These are phyloP conservation scores for Cynodonichthys magdalenae DNA, from an alignment of 2,797 vertebrate genomes.

Conservation along the genomic window DNA sequence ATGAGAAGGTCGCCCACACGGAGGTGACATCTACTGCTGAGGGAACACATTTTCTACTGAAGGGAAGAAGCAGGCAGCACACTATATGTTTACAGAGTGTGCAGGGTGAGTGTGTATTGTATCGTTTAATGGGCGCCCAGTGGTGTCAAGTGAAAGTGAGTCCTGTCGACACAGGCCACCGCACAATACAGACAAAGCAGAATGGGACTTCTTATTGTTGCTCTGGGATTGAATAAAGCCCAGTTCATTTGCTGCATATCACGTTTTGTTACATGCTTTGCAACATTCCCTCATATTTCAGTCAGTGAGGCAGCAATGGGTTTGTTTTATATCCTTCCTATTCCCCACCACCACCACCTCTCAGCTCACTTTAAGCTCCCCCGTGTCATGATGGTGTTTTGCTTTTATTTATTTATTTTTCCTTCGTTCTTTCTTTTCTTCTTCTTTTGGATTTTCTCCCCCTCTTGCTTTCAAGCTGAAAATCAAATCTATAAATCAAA, in stretches of 20 bases:
- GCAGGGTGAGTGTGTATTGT: slow-evolving; percentile 59
- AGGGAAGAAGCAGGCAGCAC: slow-evolving; percentile 32
- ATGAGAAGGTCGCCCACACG: slow-evolving; percentile 19
- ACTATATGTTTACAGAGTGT: slow-evolving; percentile 59
- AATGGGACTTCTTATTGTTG: slow-evolving; percentile 64
- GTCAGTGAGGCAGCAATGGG: slow-evolving; percentile 52
- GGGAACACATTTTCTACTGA: slow-evolving; percentile 34
- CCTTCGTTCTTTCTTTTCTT: slow-evolving; percentile 4
- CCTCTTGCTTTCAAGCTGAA: slow-evolving; percentile 70
- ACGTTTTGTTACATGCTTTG: slow-evolving; percentile 71
- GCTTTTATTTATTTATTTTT: no score
- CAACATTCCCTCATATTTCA: slow-evolving; percentile 76
- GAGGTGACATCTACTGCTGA: slow-evolving; percentile 36
- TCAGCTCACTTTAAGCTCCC: slow-evolving; percentile 74
- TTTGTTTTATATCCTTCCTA: slow-evolving; percentile 70
- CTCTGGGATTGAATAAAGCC: slow-evolving; percentile 74
- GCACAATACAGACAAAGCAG: slow-evolving; percentile 62
- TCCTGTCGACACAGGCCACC: slow-evolving; percentile 59
- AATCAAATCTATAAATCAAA: slow-evolving; percentile 82
- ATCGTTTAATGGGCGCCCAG: slow-evolving; percentile 62
- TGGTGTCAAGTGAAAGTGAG: slow-evolving; percentile 65
- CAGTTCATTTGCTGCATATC: slow-evolving; percentile 77
- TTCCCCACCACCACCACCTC: slow-evolving; percentile 57
- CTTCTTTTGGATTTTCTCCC: slow-evolving; percentile 59
- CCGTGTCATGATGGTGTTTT: slow-evolving; percentile 56